Evolutionary conservation across 2,113 vertebrate species (phyloP).

Genomic region (Bambusicola thoracicus): DNA sequence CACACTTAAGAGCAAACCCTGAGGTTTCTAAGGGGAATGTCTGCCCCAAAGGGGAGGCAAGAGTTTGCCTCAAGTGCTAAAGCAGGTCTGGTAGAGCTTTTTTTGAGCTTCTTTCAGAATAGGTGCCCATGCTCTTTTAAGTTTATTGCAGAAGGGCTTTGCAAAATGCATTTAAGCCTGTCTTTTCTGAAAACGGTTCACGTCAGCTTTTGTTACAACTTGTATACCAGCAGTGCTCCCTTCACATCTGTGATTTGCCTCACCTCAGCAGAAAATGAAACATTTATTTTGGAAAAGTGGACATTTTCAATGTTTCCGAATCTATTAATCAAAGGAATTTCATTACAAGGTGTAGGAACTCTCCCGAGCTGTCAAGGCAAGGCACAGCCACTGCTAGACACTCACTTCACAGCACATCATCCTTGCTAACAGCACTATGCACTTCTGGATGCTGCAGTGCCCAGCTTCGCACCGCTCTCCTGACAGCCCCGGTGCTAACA

Average conservation of each 20-base stretch:
- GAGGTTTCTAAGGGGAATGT: neutral
- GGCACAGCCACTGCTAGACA: neutral
- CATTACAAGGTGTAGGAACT: neutral
- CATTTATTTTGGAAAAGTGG: neutral
- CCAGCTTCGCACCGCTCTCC: neutral
- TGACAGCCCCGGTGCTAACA: neutral
- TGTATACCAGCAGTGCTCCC: neutral
- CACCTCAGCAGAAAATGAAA: neutral
- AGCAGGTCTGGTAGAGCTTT: neutral
- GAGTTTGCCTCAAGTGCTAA: neutral
- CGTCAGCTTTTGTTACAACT: neutral
- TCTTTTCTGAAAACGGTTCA: neutral
- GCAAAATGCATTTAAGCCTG: neutral
- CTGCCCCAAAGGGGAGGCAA: neutral
- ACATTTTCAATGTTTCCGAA: neutral
- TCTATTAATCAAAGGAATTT: neutral
- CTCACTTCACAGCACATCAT: neutral
- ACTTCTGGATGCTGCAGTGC: neutral
- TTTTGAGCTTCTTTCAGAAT: neutral
- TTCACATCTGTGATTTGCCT: neutral
- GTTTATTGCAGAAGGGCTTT: neutral
- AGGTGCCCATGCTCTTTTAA: neutral
- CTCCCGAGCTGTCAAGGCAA: neutral
- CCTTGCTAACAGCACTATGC: neutral
- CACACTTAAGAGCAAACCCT: fast-evolving